phyloP scores from a whole-genome alignment of 2,888 invertebrate species.

The Drosophila paramelanica region DNA sequence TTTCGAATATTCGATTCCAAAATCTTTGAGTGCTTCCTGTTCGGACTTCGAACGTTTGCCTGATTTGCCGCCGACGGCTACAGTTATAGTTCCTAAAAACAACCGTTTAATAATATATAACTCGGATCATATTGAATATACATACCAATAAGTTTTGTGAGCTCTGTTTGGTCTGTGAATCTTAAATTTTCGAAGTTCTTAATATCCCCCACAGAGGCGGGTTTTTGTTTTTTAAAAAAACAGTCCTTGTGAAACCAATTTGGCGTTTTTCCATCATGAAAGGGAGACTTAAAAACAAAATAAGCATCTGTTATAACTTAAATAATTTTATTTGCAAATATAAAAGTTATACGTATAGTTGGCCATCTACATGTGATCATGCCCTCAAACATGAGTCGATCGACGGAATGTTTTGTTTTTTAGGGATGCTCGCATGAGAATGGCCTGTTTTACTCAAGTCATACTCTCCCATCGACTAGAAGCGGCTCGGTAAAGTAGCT shows the following conservation, averaged over 20 bases:
- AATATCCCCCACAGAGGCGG: conserved; percentile 91
- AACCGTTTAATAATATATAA: background rate
- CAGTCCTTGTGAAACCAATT: conserved; percentile 96
- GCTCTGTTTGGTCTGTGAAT: conserved; percentile 93
- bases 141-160: conserved; percentile 89
- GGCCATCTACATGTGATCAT: too few species aligned
- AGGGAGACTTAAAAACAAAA: conserved; percentile 89
- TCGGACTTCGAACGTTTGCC: conserved; percentile 84
- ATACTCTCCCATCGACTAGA: too few species aligned
- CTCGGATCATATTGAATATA: background rate
- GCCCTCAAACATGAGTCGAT: too few species aligned
- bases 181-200: conserved; percentile 91
- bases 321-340: background rate
- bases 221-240: conserved; percentile 93
- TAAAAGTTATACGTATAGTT: too few species aligned
- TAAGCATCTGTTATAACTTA: background rate
- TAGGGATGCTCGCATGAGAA: too few species aligned
- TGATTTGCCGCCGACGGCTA: conserved; percentile 36
- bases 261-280: conserved; percentile 93
- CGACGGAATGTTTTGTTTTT: too few species aligned
- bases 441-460: too few species aligned
- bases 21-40: conserved; percentile 87
- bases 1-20: conserved; percentile 93
- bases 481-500: too few species aligned
- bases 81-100: conserved; percentile 49